Percentiles rank a stretch among this genome's conserved stretches.
Evolutionary conservation across 2,888 invertebrate species (phyloP).

Genomic region (Crossocerus cetratus): DNA sequence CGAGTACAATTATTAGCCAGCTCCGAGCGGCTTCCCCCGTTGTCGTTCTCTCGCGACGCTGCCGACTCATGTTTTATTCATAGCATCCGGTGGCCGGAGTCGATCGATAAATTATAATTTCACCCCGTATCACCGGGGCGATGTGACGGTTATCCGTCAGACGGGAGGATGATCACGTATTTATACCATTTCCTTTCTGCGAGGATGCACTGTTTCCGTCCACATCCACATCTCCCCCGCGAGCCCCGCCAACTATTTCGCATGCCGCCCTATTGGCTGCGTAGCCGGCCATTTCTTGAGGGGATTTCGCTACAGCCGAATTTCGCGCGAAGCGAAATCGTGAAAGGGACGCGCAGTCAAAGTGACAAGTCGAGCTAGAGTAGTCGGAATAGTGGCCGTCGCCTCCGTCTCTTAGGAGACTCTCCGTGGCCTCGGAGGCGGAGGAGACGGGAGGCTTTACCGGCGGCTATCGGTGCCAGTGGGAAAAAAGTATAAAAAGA

Average conservation of each 20-base stretch:
- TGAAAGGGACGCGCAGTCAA: no score
- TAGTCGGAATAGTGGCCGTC: no score
- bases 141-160: slow-evolving; percentile 69
- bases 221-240: slow-evolving; percentile 22
- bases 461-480: background rate
- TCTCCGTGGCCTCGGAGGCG: no score
- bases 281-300: no score
- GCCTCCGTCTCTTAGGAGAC: no score
- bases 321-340: no score
- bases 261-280: no score
- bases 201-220: slow-evolving; percentile 45
- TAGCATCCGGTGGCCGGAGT: slow-evolving; percentile 72
- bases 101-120: slow-evolving; percentile 76
- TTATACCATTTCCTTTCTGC: slow-evolving; percentile 60
- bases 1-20: slow-evolving; percentile 70
- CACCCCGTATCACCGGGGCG: slow-evolving; percentile 65
- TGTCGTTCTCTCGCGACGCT: slow-evolving; percentile 55
- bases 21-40: slow-evolving; percentile 69
- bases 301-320: no score
- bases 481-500: slow-evolving; percentile 13
- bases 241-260: no score
- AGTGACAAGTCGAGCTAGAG: no score
- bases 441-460: no score
- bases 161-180: slow-evolving; percentile 63
- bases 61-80: slow-evolving; percentile 75